Evolutionary conservation across 2,888 invertebrate species (phyloP), one percentile per base, ranked within the genome.

Genomic region (Pseudanteris insignis): DNA sequence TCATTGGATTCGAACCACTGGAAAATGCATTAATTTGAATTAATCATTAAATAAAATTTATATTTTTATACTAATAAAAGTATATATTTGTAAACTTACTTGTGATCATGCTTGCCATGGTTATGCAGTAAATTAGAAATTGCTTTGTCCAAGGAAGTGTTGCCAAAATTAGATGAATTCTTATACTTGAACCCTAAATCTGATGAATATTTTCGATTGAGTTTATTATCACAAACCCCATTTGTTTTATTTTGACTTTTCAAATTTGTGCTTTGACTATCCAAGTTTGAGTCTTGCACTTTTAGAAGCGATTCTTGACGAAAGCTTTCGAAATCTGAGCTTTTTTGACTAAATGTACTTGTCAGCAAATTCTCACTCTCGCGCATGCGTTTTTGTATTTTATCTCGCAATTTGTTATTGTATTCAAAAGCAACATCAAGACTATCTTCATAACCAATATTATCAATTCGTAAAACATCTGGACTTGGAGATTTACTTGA

Each of bases 1-100:
- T 79, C 79, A 80, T 80, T 11, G 79, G 79, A 11, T 76, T 74
- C 2, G 79, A 79, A 34, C 75, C 78, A 64, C 79, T 80, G 68
- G 5, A 65, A 67, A 4, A 9, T n/a, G n/a, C 26, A 26, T 7
- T n/a, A 9, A 26, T 13, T 10, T 10, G 9, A 36, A 21, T 21
- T 21, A 36, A 21, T 36, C 7, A n/a, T 14, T 21, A 12, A 14
- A 12, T 9, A 47, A 12, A 37, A 24, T 26, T 26, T n/a, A 26
- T 15, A 26, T 30, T 2, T 3, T n/a, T n/a, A n/a, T n/a, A n/a
- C n/a, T n/a, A n/a, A n/a, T n/a, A n/a, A n/a, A n/a, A n/a, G n/a
- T n/a, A n/a, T n/a, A 18, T 18, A 18, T 18, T 18, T 18, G 18
- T 18, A 32, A 32, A 10, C 77, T 72, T 34, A 79, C 79, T 76